A percentile compares a stretch with the other conserved stretches of the same genome.
Conservation (phyloP, 2,797 vertebrate genomes). For the Antrozous pallidus region DNA sequence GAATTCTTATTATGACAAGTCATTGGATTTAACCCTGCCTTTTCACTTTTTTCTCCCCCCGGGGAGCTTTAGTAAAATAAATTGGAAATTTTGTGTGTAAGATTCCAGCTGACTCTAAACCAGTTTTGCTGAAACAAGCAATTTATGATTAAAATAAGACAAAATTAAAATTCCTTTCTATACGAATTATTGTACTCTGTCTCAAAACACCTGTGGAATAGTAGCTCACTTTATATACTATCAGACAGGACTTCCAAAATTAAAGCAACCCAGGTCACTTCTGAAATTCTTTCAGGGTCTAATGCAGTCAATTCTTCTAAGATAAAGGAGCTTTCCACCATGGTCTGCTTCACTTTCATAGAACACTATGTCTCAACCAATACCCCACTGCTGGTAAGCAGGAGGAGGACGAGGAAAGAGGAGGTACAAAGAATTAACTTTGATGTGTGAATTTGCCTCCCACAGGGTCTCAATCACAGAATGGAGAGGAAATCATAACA, state of each 20-base stretch:
- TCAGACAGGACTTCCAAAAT: background rate
- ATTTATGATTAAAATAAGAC: background rate
- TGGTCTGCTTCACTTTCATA: background rate
- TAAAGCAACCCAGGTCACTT: background rate
- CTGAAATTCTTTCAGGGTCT: background rate
- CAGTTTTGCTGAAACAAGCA: background rate
- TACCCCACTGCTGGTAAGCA: background rate
- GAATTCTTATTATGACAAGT: background rate
- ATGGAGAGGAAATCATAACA: slow-evolving; percentile 57
- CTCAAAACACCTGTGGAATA: background rate
- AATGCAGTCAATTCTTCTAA: background rate
- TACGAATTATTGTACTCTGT: background rate
- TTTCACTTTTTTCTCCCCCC: background rate
- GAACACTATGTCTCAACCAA: background rate
- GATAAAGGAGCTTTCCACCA: background rate
- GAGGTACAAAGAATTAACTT: slow-evolving; percentile 44
- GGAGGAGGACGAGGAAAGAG: background rate
- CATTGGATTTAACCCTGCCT: background rate
- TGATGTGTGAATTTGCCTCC: slow-evolving; percentile 46
- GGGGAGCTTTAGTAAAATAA: background rate
- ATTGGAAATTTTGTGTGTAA: background rate
- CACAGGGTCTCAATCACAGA: slow-evolving; percentile 55
- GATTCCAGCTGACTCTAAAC: background rate
- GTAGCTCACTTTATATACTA: background rate
- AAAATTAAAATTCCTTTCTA: background rate